phyloP scores from a whole-genome alignment of 2,113 vertebrate genomes.

The Cricetomys ansorgei region DNA sequence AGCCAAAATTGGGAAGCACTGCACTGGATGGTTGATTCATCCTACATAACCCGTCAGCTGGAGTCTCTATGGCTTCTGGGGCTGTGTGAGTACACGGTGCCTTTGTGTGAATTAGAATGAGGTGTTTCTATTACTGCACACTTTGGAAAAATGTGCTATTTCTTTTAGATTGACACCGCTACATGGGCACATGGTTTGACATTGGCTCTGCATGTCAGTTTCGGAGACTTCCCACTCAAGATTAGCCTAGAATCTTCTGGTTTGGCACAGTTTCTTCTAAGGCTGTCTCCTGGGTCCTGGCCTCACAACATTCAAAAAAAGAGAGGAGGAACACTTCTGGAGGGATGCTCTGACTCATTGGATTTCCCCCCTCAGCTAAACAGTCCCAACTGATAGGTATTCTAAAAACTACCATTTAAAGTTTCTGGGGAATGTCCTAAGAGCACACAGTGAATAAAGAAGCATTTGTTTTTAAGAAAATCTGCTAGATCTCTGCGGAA shows the following conservation, averaged over 20 bases:
- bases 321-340: neutral
- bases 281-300: neutral
- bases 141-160: neutral
- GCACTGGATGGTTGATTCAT: conserved; percentile 74
- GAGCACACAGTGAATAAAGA: neutral
- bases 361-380: neutral
- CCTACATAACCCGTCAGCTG: conserved; percentile 77
- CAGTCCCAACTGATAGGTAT: neutral
- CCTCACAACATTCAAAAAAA: neutral
- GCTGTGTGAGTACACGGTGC: conserved; percentile 5
- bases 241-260: neutral
- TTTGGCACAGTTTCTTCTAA: neutral
- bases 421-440: conserved; percentile 20
- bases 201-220: neutral
- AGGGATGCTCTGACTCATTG: neutral
- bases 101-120: conserved; percentile 56
- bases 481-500: neutral
- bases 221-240: neutral
- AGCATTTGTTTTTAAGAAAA: conserved; percentile 27
- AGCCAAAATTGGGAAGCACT: conserved; percentile 67
- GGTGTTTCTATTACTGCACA: neutral
- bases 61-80: conserved; percentile 67
- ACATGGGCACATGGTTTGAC: neutral
- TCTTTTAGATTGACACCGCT: neutral
- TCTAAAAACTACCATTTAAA: neutral